Percentiles rank a stretch among this genome's conserved stretches.
These are phyloP conservation scores for Tetranychus truncatus DNA, from an alignment of 2,888 invertebrate genomes.

Conservation along the genomic window DNA sequence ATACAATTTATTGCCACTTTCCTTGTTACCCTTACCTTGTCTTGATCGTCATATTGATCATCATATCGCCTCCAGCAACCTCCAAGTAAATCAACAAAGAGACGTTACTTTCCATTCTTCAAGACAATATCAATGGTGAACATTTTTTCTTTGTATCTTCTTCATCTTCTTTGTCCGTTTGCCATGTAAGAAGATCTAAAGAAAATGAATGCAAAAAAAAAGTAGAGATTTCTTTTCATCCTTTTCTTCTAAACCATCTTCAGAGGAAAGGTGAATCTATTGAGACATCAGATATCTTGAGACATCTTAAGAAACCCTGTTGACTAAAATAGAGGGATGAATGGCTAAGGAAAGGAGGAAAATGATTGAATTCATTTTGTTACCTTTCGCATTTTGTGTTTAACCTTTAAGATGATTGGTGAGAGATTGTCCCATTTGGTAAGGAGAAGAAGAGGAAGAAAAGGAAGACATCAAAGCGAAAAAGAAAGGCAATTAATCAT, in stretches of 20 bases:
- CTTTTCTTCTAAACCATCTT: neutral
- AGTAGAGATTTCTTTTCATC: neutral
- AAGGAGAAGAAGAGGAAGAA: conserved; percentile 1
- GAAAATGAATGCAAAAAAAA: neutral
- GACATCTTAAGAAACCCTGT: neutral
- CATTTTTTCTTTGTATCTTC: neutral
- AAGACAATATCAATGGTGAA: neutral
- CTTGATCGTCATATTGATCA: neutral
- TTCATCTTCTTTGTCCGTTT: neutral
- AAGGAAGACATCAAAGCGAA: neutral
- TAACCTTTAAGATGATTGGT: no score
- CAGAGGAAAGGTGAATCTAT: neutral
- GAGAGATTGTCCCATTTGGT: no score
- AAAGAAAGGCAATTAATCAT: neutral
- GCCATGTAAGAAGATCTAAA: neutral
- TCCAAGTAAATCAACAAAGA: neutral
- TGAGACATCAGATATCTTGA: conserved; percentile 7
- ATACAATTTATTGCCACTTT: neutral
- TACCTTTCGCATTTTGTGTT: no score
- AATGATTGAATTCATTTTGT: no score
- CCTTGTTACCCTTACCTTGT: neutral
- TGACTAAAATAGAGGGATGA: neutral
- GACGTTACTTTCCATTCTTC: neutral
- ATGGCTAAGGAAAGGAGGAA: neutral
- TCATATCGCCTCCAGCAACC: neutral